Evolutionary conservation across 2,888 invertebrate species (phyloP), one percentile per base, ranked within the genome.

Genomic region (Megalurothrips usitatus): DNA sequence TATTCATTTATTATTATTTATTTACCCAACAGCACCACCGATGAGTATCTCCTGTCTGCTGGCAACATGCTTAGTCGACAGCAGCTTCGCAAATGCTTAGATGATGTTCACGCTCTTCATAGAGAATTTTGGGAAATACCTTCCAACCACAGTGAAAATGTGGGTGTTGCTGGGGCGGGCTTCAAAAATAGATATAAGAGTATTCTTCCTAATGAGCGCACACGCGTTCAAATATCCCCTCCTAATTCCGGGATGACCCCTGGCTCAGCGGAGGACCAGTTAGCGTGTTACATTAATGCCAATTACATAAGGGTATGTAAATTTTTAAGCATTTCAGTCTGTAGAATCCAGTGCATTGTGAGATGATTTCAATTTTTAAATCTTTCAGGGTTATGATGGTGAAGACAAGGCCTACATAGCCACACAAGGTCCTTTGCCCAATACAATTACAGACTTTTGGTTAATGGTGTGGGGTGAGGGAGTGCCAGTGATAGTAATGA

Each of bases 111-210:
- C 79, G 86, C 87, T 83, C 86, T 97, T 81, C 93, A 95, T 86
- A 94, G 95, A 85, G 97, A 97, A 87, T 97, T 97, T 86, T 97
- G 96, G 96, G 96, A 96, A 87, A 92, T 97, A 85, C 97, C 97
- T 0, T 91, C 95, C 82, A 97, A 97, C 87, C 93, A 96, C 84
- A 96, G 96, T 84, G 96, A 96, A 86, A 95, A 95, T 85, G 93
- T 96, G 12, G 92, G 94, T 85, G 94, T 97, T 0, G 94, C 94
- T 48, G 97, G 97, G 0, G 95, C 96, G 47, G 95, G 96, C 84
- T 90, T 92, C 19, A 96, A 96, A 88, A 97, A 97, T 87, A 84
- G 84, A 83, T 97, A 97, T 86, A 93, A 94, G 86, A 93, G 95
- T 0, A 96, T 97, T 80, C 89, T 97, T 85, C 96, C 97, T 48